A percentile compares a stretch with the other conserved stretches of the same genome.
phyloP scores from a whole-genome alignment of 2,888 invertebrate species.

The Itoplectis maculator region DNA sequence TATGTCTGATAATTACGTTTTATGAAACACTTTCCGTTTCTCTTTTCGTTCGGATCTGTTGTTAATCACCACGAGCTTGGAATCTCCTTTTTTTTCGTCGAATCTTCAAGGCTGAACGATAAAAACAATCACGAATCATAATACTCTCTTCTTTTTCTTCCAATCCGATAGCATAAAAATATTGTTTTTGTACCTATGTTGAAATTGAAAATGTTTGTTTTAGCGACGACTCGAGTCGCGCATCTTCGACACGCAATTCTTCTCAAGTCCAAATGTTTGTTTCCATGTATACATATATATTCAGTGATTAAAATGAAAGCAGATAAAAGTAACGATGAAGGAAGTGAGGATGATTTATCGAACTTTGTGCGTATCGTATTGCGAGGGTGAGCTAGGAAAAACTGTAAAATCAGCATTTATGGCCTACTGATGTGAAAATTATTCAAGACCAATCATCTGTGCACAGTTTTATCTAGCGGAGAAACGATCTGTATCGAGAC shows the following conservation, averaged over 20 bases:
- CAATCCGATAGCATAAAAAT: conserved; percentile 29
- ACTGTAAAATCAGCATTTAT: conserved; percentile 21
- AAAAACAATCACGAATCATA: conserved; percentile 38
- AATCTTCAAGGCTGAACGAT: conserved; percentile 32
- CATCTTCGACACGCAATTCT: background rate
- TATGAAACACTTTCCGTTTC: conserved; percentile 37
- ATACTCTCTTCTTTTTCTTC: conserved; percentile 50
- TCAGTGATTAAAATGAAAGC: background rate
- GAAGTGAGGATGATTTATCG: conserved; percentile 25
- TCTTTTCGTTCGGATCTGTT: conserved; percentile 18
- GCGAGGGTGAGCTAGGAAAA: background rate
- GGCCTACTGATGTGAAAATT: conserved; percentile 46
- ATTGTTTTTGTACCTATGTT: background rate
- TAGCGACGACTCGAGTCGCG: conserved; percentile 1
- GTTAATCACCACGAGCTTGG: conserved; percentile 14
- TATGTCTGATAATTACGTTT: conserved; percentile 63
- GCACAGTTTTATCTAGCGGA: conserved; percentile 5
- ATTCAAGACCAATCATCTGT: conserved; percentile 5
- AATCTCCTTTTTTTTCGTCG: conserved; percentile 8
- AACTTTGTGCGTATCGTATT: conserved; percentile 24
- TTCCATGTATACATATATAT: background rate
- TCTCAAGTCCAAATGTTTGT: background rate
- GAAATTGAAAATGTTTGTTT: conserved; percentile 25
- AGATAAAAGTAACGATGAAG: background rate
- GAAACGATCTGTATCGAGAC: conserved; percentile 31